Evolutionary conservation across 1,140 invertebrate genomes (phyloP).

Genomic region (Zaprionus kolodkinae): DNA sequence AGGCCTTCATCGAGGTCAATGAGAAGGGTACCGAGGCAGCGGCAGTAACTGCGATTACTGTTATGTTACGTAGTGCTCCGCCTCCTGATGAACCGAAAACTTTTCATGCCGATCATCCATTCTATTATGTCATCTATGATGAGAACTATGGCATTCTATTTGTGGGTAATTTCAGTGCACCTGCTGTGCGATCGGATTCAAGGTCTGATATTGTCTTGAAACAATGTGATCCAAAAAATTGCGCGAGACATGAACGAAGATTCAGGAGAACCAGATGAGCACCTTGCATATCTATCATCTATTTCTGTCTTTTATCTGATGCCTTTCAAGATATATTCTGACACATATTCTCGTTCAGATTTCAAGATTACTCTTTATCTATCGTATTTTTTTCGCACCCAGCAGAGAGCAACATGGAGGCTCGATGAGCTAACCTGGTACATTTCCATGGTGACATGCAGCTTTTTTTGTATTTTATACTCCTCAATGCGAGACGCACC

Average conservation of each 20-base stretch:
- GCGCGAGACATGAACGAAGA: not conserved
- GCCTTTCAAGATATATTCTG: not conserved
- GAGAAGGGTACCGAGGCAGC: slow-evolving; percentile 87
- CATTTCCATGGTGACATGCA: slow-evolving; percentile 36
- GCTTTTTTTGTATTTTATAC: not conserved
- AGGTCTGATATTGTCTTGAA: not conserved
- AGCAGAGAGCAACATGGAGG: slow-evolving; percentile 1
- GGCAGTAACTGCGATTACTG: slow-evolving; percentile 74
- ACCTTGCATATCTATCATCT: not conserved
- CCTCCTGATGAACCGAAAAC: not conserved
- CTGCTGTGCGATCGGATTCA: not conserved
- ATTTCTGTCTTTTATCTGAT: not conserved
- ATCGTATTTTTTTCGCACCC: not conserved
- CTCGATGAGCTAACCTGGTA: slow-evolving; percentile 24
- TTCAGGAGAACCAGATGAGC: not conserved
- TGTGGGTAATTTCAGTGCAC: slow-evolving; percentile 17
- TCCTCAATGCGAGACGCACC: slow-evolving; percentile 27
- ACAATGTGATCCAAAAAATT: not conserved
- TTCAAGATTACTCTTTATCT: not conserved
- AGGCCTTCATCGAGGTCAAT: slow-evolving; percentile 87
- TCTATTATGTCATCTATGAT: slow-evolving; percentile 55
- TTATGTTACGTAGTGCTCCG: not conserved
- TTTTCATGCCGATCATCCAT: slow-evolving; percentile 59
- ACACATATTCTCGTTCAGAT: slow-evolving; percentile 3
- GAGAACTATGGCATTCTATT: slow-evolving; percentile 46